Conservation (phyloP, 2,888 invertebrate genomes). For the Nymphalis urticae region DNA sequence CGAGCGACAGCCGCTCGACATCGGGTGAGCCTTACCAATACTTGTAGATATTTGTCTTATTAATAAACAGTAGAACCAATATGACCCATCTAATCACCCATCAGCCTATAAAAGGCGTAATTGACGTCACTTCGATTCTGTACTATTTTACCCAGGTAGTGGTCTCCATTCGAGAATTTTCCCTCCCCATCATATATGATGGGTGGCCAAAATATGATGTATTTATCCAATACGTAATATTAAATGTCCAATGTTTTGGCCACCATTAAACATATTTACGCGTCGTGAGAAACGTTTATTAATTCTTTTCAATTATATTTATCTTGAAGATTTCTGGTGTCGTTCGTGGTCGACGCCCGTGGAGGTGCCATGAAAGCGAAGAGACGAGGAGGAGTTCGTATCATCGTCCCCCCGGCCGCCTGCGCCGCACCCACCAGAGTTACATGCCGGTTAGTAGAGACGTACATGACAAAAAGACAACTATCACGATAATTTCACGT, state of each 20-base stretch:
- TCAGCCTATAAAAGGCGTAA: too few species aligned
- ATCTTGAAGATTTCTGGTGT: slow-evolving; percentile 90
- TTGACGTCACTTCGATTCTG: too few species aligned
- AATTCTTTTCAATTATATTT: background rate
- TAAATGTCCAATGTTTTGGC: too few species aligned
- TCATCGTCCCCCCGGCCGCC: slow-evolving; percentile 97
- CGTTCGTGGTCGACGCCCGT: slow-evolving; percentile 99
- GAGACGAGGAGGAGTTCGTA: slow-evolving; percentile 97
- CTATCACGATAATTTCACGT: too few species aligned
- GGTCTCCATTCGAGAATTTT: too few species aligned
- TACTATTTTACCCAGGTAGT: too few species aligned
- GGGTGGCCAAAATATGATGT: too few species aligned
- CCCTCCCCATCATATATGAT: too few species aligned
- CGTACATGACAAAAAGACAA: background rate
- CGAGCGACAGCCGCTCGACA: slow-evolving; percentile 76
- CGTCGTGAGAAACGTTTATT: background rate
- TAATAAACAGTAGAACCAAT: background rate
- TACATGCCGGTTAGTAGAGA: slow-evolving; percentile 90
- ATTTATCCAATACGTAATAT: too few species aligned
- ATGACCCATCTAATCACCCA: background rate
- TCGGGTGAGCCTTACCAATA: slow-evolving; percentile 57
- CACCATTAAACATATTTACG: too few species aligned
- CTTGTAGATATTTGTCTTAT: background rate
- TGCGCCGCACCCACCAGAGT: slow-evolving; percentile 97
- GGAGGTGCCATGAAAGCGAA: slow-evolving; percentile 99